Evolutionary conservation across 2,113 vertebrate genomes (phyloP).

Genomic region (Blennius ocellaris): DNA sequence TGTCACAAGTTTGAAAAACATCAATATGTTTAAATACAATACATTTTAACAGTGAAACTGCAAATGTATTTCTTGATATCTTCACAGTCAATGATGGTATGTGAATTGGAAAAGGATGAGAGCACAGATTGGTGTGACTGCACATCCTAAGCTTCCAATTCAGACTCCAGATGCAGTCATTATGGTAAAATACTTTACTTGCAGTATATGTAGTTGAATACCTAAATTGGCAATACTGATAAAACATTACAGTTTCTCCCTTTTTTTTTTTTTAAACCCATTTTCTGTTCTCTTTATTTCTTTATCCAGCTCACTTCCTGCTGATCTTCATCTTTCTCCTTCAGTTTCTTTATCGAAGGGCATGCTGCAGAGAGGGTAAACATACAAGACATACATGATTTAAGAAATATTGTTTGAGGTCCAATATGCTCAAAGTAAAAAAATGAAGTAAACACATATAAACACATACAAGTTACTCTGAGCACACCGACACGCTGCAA

Average conservation of each 20-base stretch:
- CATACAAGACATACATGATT: background rate
- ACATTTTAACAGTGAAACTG: background rate
- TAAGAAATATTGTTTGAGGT: background rate
- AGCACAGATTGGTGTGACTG: background rate
- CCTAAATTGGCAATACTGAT: too few species aligned
- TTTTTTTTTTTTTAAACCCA: too few species aligned
- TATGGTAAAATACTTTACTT: background rate
- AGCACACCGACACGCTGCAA: too few species aligned
- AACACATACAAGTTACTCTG: background rate
- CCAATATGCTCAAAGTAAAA: too few species aligned
- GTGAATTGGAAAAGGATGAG: slow-evolving; percentile 1
- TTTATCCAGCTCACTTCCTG: slow-evolving; percentile 2
- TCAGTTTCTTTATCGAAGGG: slow-evolving; percentile 7
- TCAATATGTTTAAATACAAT: background rate
- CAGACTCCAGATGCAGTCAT: background rate
- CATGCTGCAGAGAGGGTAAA: background rate
- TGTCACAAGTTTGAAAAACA: too few species aligned
- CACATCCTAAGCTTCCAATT: background rate
- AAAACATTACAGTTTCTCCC: too few species aligned
- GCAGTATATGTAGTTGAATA: background rate
- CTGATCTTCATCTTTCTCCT: background rate
- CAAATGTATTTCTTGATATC: background rate
- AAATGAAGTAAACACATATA: background rate
- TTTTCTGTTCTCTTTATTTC: background rate
- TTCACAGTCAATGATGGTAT: background rate